Conservation (phyloP, 2,113 vertebrate genomes). For the Ammospiza nelsoni region DNA sequence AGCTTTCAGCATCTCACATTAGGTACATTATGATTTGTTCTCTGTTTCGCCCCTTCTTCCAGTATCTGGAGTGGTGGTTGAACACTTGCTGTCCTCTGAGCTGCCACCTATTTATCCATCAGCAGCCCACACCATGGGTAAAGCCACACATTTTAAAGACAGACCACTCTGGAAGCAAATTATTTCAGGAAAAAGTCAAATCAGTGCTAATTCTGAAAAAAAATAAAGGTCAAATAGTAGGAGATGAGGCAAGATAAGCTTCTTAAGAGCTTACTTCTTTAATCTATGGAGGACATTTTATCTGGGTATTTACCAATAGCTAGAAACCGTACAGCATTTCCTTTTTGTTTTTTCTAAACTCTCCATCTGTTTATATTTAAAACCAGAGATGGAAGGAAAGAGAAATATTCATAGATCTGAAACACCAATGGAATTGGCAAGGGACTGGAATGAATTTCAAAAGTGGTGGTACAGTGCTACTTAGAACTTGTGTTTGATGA, state of each 20-base stretch:
- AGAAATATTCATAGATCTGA: background rate
- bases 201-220: background rate
- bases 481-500: background rate
- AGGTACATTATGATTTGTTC: background rate
- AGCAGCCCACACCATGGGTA: background rate
- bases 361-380: background rate
- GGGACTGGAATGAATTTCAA: background rate
- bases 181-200: background rate
- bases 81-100: background rate
- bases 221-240: background rate
- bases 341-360: background rate
- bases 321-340: background rate
- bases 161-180: background rate
- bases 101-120: background rate
- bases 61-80: background rate
- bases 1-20: background rate
- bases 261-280: conserved; percentile 48
- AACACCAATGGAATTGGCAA: background rate
- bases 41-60: background rate
- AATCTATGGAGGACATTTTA: background rate
- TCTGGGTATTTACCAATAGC: conserved; percentile 15
- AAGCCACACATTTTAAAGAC: background rate
- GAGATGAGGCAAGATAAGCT: conserved; percentile 24
- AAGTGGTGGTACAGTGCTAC: background rate
- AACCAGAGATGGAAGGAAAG: background rate